phyloP scores from a whole-genome alignment of 2,113 vertebrate species.

The Damaliscus lunatus region DNA sequence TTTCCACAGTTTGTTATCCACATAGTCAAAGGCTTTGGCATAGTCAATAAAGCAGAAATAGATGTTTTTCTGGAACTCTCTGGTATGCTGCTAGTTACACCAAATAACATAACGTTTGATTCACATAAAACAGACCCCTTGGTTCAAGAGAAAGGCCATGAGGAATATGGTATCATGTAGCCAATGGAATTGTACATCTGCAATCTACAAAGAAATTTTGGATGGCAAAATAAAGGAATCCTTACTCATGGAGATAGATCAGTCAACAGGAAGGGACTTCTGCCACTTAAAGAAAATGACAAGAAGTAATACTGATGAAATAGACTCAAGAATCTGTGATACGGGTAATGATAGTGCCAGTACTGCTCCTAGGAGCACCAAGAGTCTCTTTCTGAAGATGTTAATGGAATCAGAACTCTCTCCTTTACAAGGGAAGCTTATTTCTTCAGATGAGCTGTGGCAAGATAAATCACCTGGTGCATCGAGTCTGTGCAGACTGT shows the following conservation, averaged over 20 bases:
- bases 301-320: conserved; percentile 81
- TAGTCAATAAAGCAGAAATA: no score
- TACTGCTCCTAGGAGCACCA: conserved; percentile 89
- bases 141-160: conserved; percentile 94
- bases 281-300: conserved; percentile 84
- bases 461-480: conserved; percentile 89
- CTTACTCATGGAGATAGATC: conserved; percentile 89
- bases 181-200: conserved; percentile 96
- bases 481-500: conserved; percentile 92
- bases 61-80: no score
- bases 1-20: no score
- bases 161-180: conserved; percentile 99
- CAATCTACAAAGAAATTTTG: conserved; percentile 94
- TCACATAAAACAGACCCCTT: conserved; percentile 94
- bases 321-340: conserved; percentile 84
- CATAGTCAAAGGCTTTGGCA: no score
- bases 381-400: conserved; percentile 96
- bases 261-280: conserved; percentile 85
- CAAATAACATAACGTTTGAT: conserved; percentile 99
- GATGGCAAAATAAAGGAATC: conserved; percentile 94
- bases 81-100: conserved; percentile 96
- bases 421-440: conserved; percentile 90
- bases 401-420: conserved; percentile 97
- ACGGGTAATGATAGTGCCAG: conserved; percentile 88
- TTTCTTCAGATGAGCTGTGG: conserved; percentile 88